phyloP scores from a whole-genome alignment of 1,140 invertebrate species.

The Cydia strobilella region DNA sequence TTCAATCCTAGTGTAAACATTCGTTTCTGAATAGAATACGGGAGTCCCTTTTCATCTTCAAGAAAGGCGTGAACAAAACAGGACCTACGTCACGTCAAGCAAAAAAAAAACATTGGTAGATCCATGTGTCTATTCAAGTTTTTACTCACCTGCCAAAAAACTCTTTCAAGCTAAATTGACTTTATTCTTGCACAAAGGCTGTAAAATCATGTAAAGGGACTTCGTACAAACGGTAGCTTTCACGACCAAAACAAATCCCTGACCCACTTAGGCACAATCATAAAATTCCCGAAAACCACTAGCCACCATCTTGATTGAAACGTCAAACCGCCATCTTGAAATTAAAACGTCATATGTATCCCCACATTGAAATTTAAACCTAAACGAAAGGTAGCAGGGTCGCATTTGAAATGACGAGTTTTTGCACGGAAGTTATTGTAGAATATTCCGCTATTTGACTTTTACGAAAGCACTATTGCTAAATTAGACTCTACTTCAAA shows the following conservation, averaged over 20 bases:
- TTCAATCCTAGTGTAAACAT: neutral
- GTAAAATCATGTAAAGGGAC: neutral
- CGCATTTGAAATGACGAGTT: neutral
- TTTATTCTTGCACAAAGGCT: constrained; percentile 2
- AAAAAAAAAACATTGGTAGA: neutral
- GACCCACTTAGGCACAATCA: constrained; percentile 27
- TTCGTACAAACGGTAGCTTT: constrained; percentile 16
- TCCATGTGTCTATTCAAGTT: neutral
- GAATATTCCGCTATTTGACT: neutral
- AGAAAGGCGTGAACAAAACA: neutral
- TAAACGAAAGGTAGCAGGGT: neutral
- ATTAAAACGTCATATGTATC: neutral
- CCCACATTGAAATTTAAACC: neutral
- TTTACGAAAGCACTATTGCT: neutral
- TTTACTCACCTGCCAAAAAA: neutral
- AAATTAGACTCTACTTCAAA: neutral
- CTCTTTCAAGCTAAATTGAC: constrained; percentile 9
- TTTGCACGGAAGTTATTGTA: constrained; percentile 4
- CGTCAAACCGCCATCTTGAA: constrained; percentile 9
- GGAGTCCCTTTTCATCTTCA: neutral
- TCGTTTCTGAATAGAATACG: neutral
- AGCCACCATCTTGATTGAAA: constrained; percentile 28
- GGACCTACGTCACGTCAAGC: constrained; percentile 2
- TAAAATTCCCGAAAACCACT: neutral
- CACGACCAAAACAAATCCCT: constrained; percentile 12